A percentile compares a stretch with the other conserved stretches of the same genome.
Evolutionary conservation across 2,797 vertebrate species (phyloP).

Genomic region (Arctocebus calabarensis): DNA sequence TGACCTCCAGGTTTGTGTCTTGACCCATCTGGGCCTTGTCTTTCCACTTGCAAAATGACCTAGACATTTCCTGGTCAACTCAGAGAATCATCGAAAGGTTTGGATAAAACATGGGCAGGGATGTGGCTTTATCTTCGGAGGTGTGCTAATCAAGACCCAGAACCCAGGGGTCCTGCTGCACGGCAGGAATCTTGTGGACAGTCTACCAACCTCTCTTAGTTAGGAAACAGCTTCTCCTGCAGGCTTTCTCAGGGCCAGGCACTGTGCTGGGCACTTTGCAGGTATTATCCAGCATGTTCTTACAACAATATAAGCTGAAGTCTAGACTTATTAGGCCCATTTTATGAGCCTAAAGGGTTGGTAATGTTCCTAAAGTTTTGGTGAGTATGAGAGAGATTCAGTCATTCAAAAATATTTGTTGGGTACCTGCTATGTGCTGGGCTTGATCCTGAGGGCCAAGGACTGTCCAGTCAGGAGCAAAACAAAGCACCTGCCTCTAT

Average conservation of each 20-base stretch:
- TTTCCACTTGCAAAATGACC: background rate
- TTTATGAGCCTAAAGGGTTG: background rate
- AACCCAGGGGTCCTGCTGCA: no score
- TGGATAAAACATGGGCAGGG: no score
- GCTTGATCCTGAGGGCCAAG: background rate
- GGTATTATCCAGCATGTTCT: background rate
- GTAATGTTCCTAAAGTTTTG: background rate
- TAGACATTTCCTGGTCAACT: background rate
- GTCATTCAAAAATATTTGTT: background rate
- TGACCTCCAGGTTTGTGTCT: background rate
- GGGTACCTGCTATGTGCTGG: background rate
- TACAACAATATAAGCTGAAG: no score
- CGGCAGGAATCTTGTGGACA: background rate
- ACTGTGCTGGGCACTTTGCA: fast-evolving
- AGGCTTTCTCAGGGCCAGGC: background rate
- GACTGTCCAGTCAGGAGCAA: background rate
- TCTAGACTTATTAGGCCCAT: fast-evolving
- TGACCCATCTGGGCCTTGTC: background rate
- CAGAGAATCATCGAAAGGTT: background rate
- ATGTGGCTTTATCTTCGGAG: background rate
- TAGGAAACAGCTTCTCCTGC: background rate
- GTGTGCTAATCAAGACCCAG: background rate
- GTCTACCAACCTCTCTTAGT: background rate
- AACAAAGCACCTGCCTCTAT: fast-evolving
- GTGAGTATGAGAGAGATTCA: fast-evolving